Evolutionary conservation across 2,888 invertebrate species (phyloP).

Genomic region (Graphium colonna): DNA sequence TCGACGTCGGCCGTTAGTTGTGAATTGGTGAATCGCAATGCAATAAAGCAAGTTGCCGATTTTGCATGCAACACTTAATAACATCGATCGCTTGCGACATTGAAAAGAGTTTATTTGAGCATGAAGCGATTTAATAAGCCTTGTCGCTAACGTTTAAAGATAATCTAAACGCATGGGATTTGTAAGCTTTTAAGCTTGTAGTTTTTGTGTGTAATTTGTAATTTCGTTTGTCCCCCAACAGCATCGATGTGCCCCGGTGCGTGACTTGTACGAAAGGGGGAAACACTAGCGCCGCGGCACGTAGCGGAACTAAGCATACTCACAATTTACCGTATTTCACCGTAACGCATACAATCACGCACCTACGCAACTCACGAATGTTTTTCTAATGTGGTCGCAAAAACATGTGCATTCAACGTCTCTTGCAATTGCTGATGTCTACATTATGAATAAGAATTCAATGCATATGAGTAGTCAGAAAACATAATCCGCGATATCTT

Average conservation of each 20-base stretch:
- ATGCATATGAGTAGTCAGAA: neutral
- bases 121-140: constrained; percentile 27
- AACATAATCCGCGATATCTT: neutral
- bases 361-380: constrained; percentile 44
- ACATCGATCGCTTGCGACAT: constrained; percentile 23
- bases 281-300: constrained; percentile 41
- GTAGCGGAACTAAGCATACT: constrained; percentile 69
- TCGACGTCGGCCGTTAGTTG: constrained; percentile 10
- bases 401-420: neutral
- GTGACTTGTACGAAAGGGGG: constrained; percentile 48
- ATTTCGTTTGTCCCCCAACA: constrained; percentile 38
- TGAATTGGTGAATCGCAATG: constrained; percentile 12
- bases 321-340: constrained; percentile 59
- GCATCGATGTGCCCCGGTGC: constrained; percentile 43
- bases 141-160: constrained; percentile 24
- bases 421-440: no score
- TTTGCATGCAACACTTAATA: constrained; percentile 25
- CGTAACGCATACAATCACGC: constrained; percentile 48
- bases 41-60: constrained; percentile 17
- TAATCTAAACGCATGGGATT: constrained; percentile 25
- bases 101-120: constrained; percentile 26
- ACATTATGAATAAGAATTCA: no score
- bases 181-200: constrained; percentile 22
- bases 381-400: constrained; percentile 29
- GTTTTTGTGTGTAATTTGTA: constrained; percentile 9